These are phyloP conservation scores for Megaptera novaeangliae DNA, from an alignment of 2,113 vertebrate genomes.

Conservation along the genomic window DNA sequence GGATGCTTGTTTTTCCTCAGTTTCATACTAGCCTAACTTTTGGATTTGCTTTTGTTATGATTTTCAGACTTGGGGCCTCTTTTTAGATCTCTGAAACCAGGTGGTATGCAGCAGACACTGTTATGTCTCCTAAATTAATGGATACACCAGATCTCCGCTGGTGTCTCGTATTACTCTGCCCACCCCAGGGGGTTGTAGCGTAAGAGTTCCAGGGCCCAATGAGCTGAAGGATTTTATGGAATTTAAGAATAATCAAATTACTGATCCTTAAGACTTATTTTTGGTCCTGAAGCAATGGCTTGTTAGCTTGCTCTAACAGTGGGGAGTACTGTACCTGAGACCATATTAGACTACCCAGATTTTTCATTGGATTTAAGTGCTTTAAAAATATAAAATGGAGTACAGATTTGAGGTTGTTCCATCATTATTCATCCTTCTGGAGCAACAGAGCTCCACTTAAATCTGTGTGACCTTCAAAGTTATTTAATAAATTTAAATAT, in stretches of 20 bases:
- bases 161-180: background rate
- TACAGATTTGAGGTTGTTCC: background rate
- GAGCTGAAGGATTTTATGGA: background rate
- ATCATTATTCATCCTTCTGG: background rate
- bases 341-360: background rate
- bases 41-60: background rate
- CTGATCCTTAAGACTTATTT: background rate
- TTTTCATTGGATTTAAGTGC: background rate
- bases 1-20: background rate
- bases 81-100: background rate
- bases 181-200: rapidly evolving
- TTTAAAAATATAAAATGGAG: constrained; percentile 23
- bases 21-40: background rate
- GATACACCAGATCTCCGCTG: background rate
- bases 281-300: background rate
- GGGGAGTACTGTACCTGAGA: background rate
- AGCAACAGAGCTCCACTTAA: background rate
- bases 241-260: constrained; percentile 31
- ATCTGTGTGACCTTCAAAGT: background rate
- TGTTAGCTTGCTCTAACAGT: background rate
- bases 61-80: background rate
- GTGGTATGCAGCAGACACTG: background rate
- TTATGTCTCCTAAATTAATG: background rate
- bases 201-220: background rate
- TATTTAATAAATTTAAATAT: background rate